These are phyloP conservation scores for Lepidotrigona ventralis DNA, from an alignment of 1,140 invertebrate genomes.

Conservation along the genomic window DNA sequence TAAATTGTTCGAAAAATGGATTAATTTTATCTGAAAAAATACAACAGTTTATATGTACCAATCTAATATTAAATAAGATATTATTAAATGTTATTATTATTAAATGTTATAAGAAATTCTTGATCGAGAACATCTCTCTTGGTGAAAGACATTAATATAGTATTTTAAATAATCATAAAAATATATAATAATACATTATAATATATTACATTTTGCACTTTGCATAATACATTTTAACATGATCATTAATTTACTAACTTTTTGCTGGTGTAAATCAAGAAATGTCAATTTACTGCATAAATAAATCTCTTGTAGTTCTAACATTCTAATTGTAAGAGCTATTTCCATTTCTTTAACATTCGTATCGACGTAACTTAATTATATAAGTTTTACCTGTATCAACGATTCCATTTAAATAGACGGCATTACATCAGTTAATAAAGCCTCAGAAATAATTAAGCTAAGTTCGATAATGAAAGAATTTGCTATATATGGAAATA, in stretches of 20 bases:
- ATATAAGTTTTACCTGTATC: background rate
- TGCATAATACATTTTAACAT: too few species aligned
- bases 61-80: background rate
- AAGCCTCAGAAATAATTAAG: background rate
- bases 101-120: background rate
- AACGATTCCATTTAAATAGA: background rate
- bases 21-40: too few species aligned
- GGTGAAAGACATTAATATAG: too few species aligned
- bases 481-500: too few species aligned
- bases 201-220: too few species aligned
- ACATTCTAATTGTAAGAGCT: background rate
- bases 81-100: background rate
- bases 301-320: background rate
- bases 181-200: too few species aligned
- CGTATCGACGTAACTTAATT: background rate
- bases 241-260: too few species aligned
- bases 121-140: background rate
- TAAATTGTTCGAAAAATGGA: too few species aligned
- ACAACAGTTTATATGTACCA: too few species aligned
- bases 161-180: too few species aligned
- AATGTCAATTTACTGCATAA: background rate
- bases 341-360: background rate
- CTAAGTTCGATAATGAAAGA: too few species aligned
- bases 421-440: background rate
- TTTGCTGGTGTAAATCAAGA: too few species aligned